Percentiles rank a stretch among this genome's conserved stretches.
Evolutionary conservation across 2,797 vertebrate genomes (phyloP).

Genomic region (Cryptoprocta ferox): DNA sequence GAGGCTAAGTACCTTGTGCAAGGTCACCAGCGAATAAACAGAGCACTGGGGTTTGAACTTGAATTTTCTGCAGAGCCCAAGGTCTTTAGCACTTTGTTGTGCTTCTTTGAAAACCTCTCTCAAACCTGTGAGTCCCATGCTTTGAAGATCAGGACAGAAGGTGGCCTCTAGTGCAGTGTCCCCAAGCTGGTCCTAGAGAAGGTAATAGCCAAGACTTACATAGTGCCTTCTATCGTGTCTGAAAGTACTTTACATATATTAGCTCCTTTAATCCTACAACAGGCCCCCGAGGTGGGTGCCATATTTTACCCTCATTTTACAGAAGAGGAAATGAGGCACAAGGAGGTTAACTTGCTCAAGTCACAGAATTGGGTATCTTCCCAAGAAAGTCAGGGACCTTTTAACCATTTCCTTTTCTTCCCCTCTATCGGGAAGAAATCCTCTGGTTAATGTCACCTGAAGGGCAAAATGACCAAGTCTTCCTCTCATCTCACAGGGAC

Average conservation of each 20-base stretch:
- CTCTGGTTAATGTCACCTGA: neutral
- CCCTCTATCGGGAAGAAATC: neutral
- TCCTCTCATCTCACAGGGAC: neutral
- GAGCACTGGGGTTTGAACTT: neutral
- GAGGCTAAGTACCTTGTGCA: neutral
- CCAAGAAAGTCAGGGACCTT: neutral
- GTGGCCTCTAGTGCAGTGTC: neutral
- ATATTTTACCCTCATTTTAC: neutral
- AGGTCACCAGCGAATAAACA: neutral
- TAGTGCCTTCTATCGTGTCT: neutral
- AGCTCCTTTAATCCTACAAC: neutral
- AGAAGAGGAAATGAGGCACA: neutral
- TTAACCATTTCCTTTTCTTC: neutral
- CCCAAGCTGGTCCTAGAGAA: neutral
- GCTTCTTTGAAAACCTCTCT: neutral
- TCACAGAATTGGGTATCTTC: neutral
- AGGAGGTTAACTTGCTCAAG: neutral
- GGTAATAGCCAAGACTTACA: neutral
- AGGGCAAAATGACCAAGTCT: neutral
- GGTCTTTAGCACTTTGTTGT: neutral
- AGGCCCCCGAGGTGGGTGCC: neutral
- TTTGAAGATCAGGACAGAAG: neutral
- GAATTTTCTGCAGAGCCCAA: neutral
- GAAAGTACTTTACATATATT: neutral
- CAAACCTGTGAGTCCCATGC: neutral